Evolutionary conservation across 2,888 invertebrate species (phyloP).

Genomic region (Brenthis ino): DNA sequence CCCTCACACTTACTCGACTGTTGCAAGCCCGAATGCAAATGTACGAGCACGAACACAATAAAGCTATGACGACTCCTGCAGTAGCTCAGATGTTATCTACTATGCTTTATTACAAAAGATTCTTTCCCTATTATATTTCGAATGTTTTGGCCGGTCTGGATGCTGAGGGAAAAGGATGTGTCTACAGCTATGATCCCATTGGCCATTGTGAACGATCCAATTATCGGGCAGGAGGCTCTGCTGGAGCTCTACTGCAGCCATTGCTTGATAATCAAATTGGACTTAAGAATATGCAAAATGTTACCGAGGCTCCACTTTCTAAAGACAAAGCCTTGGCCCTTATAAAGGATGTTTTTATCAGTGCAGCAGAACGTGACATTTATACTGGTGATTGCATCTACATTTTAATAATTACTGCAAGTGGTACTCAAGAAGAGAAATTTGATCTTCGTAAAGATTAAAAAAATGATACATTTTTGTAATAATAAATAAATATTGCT

Average conservation of each 20-base stretch:
- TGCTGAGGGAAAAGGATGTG: conserved; percentile 95
- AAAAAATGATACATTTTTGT: conserved; percentile 53
- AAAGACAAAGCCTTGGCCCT: conserved; percentile 92
- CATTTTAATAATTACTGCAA: conserved; percentile 93
- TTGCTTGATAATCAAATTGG: conserved; percentile 98
- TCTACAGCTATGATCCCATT: conserved; percentile 98
- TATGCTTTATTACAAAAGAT: conserved; percentile 96
- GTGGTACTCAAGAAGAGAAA: conserved; percentile 89
- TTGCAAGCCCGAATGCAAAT: conserved; percentile 95
- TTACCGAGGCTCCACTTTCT: conserved; percentile 83
- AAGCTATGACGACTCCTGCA: conserved; percentile 94
- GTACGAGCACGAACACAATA: conserved; percentile 97
- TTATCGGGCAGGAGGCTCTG: conserved; percentile 95
- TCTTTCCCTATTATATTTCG: conserved; percentile 99
- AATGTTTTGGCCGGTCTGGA: conserved; percentile 97
- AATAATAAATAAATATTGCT: conserved; percentile 39
- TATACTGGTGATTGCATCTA: conserved; percentile 96
- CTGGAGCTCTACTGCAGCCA: conserved; percentile 95
- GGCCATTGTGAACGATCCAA: conserved; percentile 94
- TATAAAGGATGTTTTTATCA: conserved; percentile 97
- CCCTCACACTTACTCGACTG: conserved; percentile 92
- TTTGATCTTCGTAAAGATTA: conserved; percentile 95
- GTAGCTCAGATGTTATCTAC: conserved; percentile 98
- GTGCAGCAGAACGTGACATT: conserved; percentile 98
- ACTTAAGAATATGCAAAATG: conserved; percentile 91